A percentile compares a stretch with the other conserved stretches of the same genome.
These are phyloP conservation scores for Thymallus thymallus DNA, from an alignment of 2,113 vertebrate genomes.

Conservation along the genomic window DNA sequence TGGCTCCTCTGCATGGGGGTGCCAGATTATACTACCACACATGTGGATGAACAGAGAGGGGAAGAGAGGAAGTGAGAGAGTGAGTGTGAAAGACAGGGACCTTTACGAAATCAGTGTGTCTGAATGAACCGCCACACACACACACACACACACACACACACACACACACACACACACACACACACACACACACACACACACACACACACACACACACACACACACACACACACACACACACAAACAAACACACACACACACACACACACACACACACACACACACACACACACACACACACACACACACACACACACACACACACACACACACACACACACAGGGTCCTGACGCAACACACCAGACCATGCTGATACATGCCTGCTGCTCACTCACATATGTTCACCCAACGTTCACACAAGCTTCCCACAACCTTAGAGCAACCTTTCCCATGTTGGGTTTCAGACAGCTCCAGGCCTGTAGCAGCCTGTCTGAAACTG, in stretches of 20 bases:
- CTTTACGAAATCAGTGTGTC: too few species aligned
- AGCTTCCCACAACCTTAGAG: not conserved
- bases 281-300: slow-evolving; percentile 2
- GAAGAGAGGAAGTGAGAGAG: too few species aligned
- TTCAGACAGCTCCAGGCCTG: not conserved
- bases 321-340: slow-evolving; percentile 3
- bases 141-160: not conserved
- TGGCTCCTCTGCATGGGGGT: too few species aligned
- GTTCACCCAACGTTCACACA: not conserved
- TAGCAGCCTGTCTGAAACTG: not conserved
- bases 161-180: not conserved
- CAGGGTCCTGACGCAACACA: not conserved
- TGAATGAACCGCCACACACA: slow-evolving; percentile 18
- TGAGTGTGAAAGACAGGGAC: too few species aligned
- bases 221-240: slow-evolving; percentile 5
- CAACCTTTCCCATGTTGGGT: not conserved
- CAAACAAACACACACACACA: not conserved
- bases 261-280: slow-evolving; percentile 9
- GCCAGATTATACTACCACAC: too few species aligned
- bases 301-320: not conserved
- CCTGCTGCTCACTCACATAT: not conserved
- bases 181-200: slow-evolving; percentile 1
- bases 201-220: slow-evolving; percentile 3
- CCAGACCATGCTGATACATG: not conserved
- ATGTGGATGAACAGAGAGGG: too few species aligned